Evolutionary conservation across 2,113 vertebrate species (phyloP), one percentile per base, ranked within the genome.

Genomic region (Aplodontia rufa): DNA sequence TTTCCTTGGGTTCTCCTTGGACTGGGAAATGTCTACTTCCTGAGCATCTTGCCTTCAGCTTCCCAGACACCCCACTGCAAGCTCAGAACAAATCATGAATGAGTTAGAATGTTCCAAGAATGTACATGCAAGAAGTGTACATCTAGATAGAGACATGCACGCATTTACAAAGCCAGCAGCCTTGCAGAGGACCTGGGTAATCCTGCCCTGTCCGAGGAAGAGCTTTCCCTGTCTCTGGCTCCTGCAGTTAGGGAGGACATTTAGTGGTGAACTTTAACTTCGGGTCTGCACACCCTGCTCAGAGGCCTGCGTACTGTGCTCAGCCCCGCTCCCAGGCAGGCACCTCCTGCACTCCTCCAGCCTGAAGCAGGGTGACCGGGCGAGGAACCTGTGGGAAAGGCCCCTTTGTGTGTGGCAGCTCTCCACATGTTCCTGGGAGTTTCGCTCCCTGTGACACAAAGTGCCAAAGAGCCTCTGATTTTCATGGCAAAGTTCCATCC

Each of bases 401-500:
- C 66, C 8, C 26, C 53, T 64, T 13, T 6, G 8, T 79, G n/a
- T 78, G 1, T n/a, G 53, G 86, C 64, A 35, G 76, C 84, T 74
- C 69, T 49, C 72, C 47, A 28, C 66, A 35, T 42, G 55, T 82
- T 60, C 81, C 86, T n/a, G 20, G n/a, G 53, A 81, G 62, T 87
- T 68, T 8, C 14, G 88, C 17, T 86, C 62, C 80, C n/a, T n/a
- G 13, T 12, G 47, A 68, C 40, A 62, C 89, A 62, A 26, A 90
- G 88, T 69, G 92, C 95, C 28, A 0, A 53, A 74, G 80, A 87
- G 69, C 92, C 58, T 72, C 84, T 89, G 76, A 66, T 95, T 94
- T 88, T 84, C 86, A n/a, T 49, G 87, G 94, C 66, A 68, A 42
- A 95, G 86, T 89, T 92, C 81, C 26, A 72, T 49, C 96, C 94